Conservation (phyloP, 2,797 vertebrate genomes). For the Rhincodon typus region DNA sequence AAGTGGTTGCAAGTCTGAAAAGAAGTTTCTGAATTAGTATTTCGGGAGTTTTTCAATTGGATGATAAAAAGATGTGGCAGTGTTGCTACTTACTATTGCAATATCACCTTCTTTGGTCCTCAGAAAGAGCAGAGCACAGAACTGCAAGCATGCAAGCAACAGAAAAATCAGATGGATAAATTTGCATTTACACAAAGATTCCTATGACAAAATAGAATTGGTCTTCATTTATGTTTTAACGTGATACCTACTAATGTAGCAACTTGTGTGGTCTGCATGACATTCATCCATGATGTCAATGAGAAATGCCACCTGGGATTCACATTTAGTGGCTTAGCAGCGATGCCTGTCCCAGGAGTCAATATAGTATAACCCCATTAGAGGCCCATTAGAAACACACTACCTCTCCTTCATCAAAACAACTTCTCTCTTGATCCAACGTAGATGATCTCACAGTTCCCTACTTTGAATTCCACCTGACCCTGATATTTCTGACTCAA, state of each 20-base stretch:
- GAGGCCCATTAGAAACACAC: no score
- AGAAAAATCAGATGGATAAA: background rate
- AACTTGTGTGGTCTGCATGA: background rate
- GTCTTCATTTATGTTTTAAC: background rate
- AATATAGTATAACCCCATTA: no score
- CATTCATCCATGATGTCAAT: background rate
- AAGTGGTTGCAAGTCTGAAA: background rate
- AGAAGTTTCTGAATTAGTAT: background rate
- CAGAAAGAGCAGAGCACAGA: background rate
- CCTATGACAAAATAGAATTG: background rate
- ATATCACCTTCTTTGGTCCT: background rate
- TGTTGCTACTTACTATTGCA: background rate
- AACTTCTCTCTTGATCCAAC: background rate
- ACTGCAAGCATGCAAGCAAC: background rate
- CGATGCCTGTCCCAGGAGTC: background rate
- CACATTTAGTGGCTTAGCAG: no score
- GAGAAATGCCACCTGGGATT: background rate
- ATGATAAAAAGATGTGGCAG: background rate
- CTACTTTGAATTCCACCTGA: background rate
- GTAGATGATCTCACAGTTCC: background rate
- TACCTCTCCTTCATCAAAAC: no score
- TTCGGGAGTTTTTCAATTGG: background rate
- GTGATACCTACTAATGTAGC: no score
- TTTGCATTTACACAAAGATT: background rate
- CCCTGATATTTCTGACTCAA: background rate